Evolutionary conservation across 2,797 vertebrate species (phyloP), one percentile per base, ranked within the genome.

Genomic region (Rhinella marina): DNA sequence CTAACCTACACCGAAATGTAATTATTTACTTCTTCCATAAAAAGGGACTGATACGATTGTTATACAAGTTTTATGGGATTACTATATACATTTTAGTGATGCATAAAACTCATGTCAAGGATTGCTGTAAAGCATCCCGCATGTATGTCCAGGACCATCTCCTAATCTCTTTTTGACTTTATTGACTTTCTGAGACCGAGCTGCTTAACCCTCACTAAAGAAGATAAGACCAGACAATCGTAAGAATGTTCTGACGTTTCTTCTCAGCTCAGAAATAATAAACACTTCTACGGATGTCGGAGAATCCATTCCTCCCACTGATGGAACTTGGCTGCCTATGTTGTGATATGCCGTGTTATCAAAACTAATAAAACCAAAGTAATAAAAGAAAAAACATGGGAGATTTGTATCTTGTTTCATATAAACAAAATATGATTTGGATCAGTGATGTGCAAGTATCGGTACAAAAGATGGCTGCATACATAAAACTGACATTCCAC

Each of bases 281-380:
- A 87, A 87, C 86, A 87, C 76, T 64, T 75, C 59, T 78, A 57
- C 41, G 83, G 81, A 87, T 77, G 25, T 56, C 78, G 23, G 21
- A 62, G 41, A 61, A 32, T 56, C n/a, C 32, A 81, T 27, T 73
- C n/a, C 32, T 50, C 85, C 76, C 52, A 17, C 50, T 59, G 78
- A n/a, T 75, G 78, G 64, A 68, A 75, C 86, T 81, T 19, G n/a
- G 66, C 64, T 27, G 78, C 14, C 1, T 73, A 61, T 81, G 77
- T 81, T 86, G 21, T 86, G 50, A 86, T 86, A 27, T 78, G 84
- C 25, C n/a, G 10, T 56, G 21, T 86, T 68, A 86, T 79, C 29
- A 85, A 62, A 76, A 76, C 23, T 64, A 62, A 59, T 41, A 21
- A 73, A 84, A 84, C 12, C 68, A n/a, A 41, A 73, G 82, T 59